Evolutionary conservation across 2,797 vertebrate species (phyloP).

Genomic region (Phrynocephalus guinanensis): DNA sequence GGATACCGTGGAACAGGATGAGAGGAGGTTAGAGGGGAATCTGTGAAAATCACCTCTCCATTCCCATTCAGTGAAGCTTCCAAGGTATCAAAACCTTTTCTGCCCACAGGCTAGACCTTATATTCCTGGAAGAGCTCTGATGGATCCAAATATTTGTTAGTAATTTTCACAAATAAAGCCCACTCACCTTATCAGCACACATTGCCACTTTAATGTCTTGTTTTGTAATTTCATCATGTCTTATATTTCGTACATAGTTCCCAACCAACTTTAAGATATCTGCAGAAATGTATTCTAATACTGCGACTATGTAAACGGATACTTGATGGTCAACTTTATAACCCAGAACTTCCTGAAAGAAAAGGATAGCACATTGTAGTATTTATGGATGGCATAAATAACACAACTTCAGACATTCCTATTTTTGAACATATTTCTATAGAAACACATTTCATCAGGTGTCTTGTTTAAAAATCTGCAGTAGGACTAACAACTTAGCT

Average conservation of each 20-base stretch:
- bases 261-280: constrained; percentile 97
- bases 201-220: constrained; percentile 98
- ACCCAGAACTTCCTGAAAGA: constrained; percentile 91
- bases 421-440: not conserved
- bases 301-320: constrained; percentile 96
- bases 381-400: not conserved
- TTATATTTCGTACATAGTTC: constrained; percentile 96
- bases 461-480: not conserved
- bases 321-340: constrained; percentile 98
- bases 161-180: constrained; percentile 36
- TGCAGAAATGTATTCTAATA: constrained; percentile 97
- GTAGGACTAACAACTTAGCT: not conserved
- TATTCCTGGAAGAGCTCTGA: not conserved
- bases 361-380: constrained; percentile 31
- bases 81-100: not conserved
- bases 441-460: not conserved
- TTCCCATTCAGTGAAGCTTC: not conserved
- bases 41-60: not conserved
- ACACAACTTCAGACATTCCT: not conserved
- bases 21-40: not conserved
- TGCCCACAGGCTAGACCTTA: not conserved
- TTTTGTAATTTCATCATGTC: constrained; percentile 96
- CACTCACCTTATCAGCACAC: constrained; percentile 94
- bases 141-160: not conserved
- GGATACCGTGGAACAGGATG: not conserved